Percentiles rank a stretch among this genome's conserved stretches.
Evolutionary conservation across 2,888 invertebrate species (phyloP).

Genomic region (Dicyrtoma fusca): DNA sequence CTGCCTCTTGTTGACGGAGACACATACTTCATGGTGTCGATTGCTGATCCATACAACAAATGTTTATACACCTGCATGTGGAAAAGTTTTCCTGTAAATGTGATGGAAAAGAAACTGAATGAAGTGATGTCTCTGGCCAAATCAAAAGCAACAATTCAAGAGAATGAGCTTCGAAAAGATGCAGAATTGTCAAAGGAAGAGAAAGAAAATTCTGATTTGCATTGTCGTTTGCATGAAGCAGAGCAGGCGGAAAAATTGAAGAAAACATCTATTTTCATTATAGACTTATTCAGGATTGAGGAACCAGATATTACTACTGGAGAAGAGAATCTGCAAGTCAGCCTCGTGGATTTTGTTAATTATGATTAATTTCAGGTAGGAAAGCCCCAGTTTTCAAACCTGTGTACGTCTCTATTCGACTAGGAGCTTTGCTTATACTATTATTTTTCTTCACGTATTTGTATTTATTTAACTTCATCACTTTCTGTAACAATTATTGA

Average conservation of each 20-base stretch:
- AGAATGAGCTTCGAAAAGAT: too few relatives aligned
- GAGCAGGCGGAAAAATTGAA: too few relatives aligned
- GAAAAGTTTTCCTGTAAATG: not conserved
- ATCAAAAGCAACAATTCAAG: not conserved
- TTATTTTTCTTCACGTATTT: too few relatives aligned
- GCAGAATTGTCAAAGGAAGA: too few relatives aligned
- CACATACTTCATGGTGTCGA: not conserved
- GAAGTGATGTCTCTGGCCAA: not conserved
- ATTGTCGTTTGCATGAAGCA: too few relatives aligned
- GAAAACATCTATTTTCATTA: not conserved
- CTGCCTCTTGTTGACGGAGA: not conserved
- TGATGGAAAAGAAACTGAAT: not conserved
- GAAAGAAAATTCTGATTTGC: too few relatives aligned
- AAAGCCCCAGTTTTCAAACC: too few relatives aligned
- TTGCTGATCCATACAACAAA: conserved; percentile 9
- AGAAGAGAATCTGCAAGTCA: not conserved
- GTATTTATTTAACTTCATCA: too few relatives aligned
- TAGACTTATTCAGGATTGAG: not conserved
- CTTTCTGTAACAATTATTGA: too few relatives aligned
- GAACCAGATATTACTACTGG: not conserved
- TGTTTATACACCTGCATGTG: not conserved
- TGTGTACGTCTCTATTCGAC: too few relatives aligned
- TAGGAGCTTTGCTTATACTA: too few relatives aligned
- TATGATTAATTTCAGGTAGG: too few relatives aligned
- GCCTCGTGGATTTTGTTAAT: conserved; percentile 2